A percentile compares a stretch with the other conserved stretches of the same genome.
Evolutionary conservation across 2,797 vertebrate genomes (phyloP).

Genomic region (Otolemur crassicaudatus): DNA sequence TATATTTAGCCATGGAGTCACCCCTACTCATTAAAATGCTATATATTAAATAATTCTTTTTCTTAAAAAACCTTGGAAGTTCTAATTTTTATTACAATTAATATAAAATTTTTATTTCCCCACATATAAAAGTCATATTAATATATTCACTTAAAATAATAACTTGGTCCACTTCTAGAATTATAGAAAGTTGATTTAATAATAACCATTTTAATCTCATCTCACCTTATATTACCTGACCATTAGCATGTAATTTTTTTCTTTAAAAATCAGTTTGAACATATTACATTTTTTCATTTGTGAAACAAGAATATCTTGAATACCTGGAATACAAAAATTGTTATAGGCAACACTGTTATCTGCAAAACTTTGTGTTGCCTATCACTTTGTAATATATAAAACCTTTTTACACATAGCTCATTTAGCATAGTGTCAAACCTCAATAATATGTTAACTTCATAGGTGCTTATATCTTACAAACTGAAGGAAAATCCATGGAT

Average conservation of each 20-base stretch:
- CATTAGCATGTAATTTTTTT: background rate
- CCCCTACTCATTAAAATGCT: background rate
- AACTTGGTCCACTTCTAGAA: background rate
- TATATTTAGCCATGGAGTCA: background rate
- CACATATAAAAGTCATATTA: background rate
- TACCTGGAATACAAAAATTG: background rate
- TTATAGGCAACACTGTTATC: background rate
- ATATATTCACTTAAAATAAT: background rate
- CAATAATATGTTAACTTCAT: background rate
- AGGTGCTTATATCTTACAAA: background rate
- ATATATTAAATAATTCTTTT: conserved; percentile 1
- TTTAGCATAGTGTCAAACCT: background rate
- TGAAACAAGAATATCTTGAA: background rate
- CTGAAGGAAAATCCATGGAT: background rate
- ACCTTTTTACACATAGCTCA: background rate
- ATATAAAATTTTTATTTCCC: conserved; percentile 37
- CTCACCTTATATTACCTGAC: background rate
- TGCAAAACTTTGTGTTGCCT: background rate
- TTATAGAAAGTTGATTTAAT: background rate
- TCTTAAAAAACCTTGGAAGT: background rate
- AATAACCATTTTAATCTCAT: background rate
- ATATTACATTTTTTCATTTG: background rate
- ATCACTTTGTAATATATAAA: background rate
- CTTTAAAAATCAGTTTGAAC: background rate
- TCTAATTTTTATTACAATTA: conserved; percentile 30